phyloP scores from a whole-genome alignment of 2,797 vertebrate species.

The Stomatorhinus walkeri region DNA sequence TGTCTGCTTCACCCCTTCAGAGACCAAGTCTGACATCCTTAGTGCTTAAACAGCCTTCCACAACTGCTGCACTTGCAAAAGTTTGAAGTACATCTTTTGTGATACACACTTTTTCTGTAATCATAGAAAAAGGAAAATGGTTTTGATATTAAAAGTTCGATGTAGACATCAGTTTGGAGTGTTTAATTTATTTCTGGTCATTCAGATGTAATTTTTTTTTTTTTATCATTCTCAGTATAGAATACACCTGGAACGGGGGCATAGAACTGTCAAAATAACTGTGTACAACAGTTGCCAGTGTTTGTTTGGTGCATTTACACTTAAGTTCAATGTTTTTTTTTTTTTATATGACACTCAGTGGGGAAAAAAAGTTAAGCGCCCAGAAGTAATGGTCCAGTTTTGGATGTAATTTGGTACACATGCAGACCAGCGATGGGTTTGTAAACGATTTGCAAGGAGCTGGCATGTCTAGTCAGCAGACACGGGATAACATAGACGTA shows the following conservation, averaged over 20 bases:
- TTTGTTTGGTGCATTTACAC: too few species aligned
- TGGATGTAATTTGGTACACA: too few species aligned
- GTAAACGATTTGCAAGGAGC: too few species aligned
- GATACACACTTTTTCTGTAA: constrained; percentile 50
- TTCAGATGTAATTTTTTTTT: not conserved
- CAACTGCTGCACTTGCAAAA: constrained; percentile 30
- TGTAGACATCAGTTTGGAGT: constrained; percentile 62
- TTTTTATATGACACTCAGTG: not conserved
- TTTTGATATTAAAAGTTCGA: constrained; percentile 44
- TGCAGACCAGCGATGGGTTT: too few species aligned
- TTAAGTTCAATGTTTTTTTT: not conserved
- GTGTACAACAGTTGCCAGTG: not conserved
- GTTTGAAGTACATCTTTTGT: constrained; percentile 47
- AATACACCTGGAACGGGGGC: not conserved
- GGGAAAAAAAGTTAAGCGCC: too few species aligned
- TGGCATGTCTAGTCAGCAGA: too few species aligned
- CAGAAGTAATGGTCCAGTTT: too few species aligned
- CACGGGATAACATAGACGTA: too few species aligned
- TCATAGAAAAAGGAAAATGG: constrained; percentile 47
- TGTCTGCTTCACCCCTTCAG: not conserved
- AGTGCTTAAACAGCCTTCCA: not conserved
- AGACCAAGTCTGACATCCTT: not conserved
- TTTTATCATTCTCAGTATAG: too few species aligned
- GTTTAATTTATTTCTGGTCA: constrained; percentile 42
- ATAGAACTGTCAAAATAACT: not conserved